These are phyloP conservation scores for Falcunculus frontatus DNA, from an alignment of 2,113 vertebrate genomes.

Conservation along the genomic window DNA sequence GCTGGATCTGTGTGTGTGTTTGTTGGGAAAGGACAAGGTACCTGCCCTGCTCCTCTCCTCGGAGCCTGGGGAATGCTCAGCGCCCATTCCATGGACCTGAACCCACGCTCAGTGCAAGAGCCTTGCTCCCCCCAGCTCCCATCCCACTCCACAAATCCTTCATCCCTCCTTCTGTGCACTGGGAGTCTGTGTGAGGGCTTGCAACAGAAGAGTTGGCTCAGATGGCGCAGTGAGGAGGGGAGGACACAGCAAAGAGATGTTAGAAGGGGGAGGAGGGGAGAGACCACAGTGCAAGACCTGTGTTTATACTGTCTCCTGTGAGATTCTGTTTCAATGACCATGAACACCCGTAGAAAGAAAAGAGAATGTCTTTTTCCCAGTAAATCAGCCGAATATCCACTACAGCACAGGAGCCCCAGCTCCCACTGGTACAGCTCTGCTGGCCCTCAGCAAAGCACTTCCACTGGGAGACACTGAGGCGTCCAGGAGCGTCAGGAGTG, in stretches of 20 bases:
- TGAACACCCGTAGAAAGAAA: not conserved
- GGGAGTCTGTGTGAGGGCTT: not conserved
- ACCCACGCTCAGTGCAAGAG: rapidly evolving
- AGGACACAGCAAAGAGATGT: not conserved
- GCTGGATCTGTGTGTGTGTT: not conserved
- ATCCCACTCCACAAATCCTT: not conserved
- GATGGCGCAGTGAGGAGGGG: not conserved
- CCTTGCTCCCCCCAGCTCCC: not conserved
- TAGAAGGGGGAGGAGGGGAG: not conserved
- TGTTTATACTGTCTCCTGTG: not conserved
- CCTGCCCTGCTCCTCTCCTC: not conserved
- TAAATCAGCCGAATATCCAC: not conserved
- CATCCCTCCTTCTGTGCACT: not conserved
- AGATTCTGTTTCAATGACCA: not conserved
- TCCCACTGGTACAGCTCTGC: not conserved
- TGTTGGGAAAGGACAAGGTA: not conserved
- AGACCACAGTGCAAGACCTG: not conserved
- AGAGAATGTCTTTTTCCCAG: not conserved
- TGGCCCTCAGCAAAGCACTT: not conserved
- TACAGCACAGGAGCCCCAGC: not conserved
- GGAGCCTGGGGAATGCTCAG: rapidly evolving
- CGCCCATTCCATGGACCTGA: rapidly evolving
- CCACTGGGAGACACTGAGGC: rapidly evolving
- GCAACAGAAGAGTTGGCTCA: not conserved
- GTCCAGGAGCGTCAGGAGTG: not conserved